phyloP scores from a whole-genome alignment of 2,888 invertebrate genomes.

The Hipparchia sbordonii region DNA sequence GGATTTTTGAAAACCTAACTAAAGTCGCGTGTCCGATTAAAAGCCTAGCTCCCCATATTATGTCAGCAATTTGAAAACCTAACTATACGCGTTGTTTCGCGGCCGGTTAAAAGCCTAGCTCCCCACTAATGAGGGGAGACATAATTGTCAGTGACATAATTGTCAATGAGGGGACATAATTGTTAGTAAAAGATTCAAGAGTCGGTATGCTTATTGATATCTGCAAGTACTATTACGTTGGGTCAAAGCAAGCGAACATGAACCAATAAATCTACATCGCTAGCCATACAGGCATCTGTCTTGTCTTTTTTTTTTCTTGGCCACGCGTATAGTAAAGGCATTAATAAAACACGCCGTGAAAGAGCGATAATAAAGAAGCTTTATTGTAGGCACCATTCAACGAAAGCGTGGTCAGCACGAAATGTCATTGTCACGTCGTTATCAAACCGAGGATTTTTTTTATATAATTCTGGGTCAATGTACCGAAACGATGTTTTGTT shows the following conservation, averaged over 20 bases:
- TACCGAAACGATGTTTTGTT: slow-evolving; percentile 78
- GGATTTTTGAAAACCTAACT: too few relatives aligned
- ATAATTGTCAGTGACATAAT: too few relatives aligned
- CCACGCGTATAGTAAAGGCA: slow-evolving; percentile 11
- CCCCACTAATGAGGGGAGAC: too few relatives aligned
- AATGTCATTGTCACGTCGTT: slow-evolving; percentile 79
- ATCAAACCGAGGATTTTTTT: slow-evolving; percentile 77
- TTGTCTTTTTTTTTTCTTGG: background rate
- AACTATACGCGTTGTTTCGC: too few relatives aligned
- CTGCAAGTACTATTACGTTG: background rate
- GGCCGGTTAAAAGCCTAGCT: too few relatives aligned
- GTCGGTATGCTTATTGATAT: background rate
- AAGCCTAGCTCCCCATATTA: too few relatives aligned
- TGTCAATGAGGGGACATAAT: too few relatives aligned
- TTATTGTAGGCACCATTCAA: slow-evolving; percentile 33
- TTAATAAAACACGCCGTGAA: slow-evolving; percentile 14
- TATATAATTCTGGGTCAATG: slow-evolving; percentile 82
- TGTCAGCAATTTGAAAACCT: too few relatives aligned
- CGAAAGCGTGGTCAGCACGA: slow-evolving; percentile 54
- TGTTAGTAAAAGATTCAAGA: background rate
- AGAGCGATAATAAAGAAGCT: slow-evolving; percentile 27
- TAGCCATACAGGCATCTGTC: background rate
- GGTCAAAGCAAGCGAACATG: background rate
- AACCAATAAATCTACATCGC: slow-evolving; percentile 7
- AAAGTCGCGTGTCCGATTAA: too few relatives aligned